Evolutionary conservation across 2,888 invertebrate genomes (phyloP).

Genomic region (Eupithecia exiguata): DNA sequence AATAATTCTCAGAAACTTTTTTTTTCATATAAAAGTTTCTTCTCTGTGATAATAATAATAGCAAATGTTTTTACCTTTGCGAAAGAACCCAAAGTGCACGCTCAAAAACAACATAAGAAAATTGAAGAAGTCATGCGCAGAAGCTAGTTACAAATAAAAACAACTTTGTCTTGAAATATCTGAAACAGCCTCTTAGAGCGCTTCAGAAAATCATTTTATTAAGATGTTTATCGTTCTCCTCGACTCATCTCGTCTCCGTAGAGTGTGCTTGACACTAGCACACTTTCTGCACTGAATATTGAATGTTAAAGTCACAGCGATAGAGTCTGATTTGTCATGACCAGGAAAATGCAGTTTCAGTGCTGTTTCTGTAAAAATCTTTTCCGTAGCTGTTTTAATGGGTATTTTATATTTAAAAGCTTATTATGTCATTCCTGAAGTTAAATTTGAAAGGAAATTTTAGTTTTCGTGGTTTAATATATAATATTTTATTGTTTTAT

Average conservation of each 20-base stretch:
- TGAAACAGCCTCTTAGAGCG: slow-evolving; percentile 18
- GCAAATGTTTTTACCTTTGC: background rate
- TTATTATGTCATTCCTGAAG: background rate
- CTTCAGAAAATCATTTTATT: slow-evolving; percentile 37
- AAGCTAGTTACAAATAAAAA: background rate
- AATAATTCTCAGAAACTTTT: background rate
- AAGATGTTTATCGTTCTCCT: slow-evolving; percentile 46
- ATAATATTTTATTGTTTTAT: too few relatives aligned
- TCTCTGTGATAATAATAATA: background rate
- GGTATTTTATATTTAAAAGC: slow-evolving; percentile 11
- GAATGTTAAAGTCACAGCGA: background rate
- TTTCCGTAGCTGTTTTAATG: slow-evolving; percentile 3
- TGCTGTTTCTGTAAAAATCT: slow-evolving; percentile 28
- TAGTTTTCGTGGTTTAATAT: slow-evolving; percentile 3
- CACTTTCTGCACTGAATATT: slow-evolving; percentile 12
- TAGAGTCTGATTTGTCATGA: slow-evolving; percentile 34
- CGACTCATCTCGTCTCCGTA: slow-evolving; percentile 47
- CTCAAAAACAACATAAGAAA: background rate
- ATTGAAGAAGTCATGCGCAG: background rate
- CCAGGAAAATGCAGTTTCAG: slow-evolving; percentile 14
- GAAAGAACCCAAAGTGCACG: slow-evolving; percentile 4
- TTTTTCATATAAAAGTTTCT: background rate
- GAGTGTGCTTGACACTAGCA: slow-evolving; percentile 44
- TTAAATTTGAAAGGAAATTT: background rate
- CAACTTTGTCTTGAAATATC: slow-evolving; percentile 27